phyloP scores from a whole-genome alignment of 2,113 vertebrate genomes.

The Beaufortia kweichowensis region DNA sequence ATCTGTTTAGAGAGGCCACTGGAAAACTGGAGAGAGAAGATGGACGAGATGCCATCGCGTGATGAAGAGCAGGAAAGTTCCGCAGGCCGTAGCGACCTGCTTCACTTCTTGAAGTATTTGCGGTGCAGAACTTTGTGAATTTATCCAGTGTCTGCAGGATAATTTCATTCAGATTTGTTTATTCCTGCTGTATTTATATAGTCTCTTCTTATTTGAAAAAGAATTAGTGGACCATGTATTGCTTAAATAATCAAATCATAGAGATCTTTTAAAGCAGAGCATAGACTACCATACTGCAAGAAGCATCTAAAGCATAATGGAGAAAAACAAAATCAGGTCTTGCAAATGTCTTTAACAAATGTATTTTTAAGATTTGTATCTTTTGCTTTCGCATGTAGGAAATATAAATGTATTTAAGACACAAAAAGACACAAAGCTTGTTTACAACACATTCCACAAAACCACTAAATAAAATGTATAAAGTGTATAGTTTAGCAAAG shows the following conservation, averaged over 20 bases:
- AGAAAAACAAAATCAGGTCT: not conserved
- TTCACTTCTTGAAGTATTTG: constrained; percentile 26
- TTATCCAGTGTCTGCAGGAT: constrained; percentile 14
- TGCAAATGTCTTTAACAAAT: too few relatives aligned
- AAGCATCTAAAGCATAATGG: too few relatives aligned
- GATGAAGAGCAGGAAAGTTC: constrained; percentile 37
- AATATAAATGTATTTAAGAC: not conserved
- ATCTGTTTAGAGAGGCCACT: constrained; percentile 30
- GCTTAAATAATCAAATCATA: not conserved
- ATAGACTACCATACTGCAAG: not conserved
- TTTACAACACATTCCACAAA: not conserved
- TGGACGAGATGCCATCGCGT: constrained; percentile 4
- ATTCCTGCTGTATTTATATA: not conserved
- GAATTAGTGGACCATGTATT: constrained; percentile 1
- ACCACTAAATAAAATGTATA: not conserved
- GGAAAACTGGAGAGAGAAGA: constrained; percentile 10
- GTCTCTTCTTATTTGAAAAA: constrained; percentile 37
- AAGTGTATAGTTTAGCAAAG: not conserved
- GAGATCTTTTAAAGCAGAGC: not conserved
- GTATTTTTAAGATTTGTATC: too few relatives aligned
- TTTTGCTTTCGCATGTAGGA: too few relatives aligned
- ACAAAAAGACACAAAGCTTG: not conserved
- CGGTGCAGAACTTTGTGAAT: constrained; percentile 1
- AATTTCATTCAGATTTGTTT: constrained; percentile 18
- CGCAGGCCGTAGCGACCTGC: not conserved